Base-by-base conservation (phyloP, 2,888 invertebrate genomes). In the Drosophila putrida region DNA sequence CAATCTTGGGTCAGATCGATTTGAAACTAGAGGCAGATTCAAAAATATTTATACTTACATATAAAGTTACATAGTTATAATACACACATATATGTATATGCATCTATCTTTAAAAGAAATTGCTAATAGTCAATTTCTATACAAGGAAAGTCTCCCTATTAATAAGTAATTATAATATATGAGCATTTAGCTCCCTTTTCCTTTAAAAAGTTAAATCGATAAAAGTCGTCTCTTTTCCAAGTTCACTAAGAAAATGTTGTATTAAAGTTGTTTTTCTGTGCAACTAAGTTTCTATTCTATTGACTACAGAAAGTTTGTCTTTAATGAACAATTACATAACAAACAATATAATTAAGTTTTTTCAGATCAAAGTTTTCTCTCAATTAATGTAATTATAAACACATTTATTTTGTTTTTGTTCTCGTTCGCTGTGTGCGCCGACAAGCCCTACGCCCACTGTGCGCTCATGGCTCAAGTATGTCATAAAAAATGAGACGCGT, bases 361-460 rank as follows among this genome's bases (percentile, higher is more conserved):
- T 36, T 10, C 27, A 20, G 10, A 8, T 41, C 31, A 20, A 41
- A 20, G 9, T 13, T 20, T n/a, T 5, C 13, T 20, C 33, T 33
- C n/a, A 54, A 54, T 43, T 54, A 25, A 54, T 25, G 41, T 43
- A 54, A 54, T 54, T 54, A 54, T 8, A 33, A 33, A 41, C 15
- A 33, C 54, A 59, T 33, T 59, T 59, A n/a, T 41, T 33, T 58
- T 13, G 6, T 25, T 28, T n/a, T 53, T 66, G 28, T 41, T 15
- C 36, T 33, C 1, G 15, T 4, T 6, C 4, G 38, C 10, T n/a
- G 31, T 9, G 20, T 11, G 13, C 36, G 28, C 8, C 28, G 39
- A 31, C 31, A 71, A 39, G 39, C 38, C 51, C 11, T 43, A 43
- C 44, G 44, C 61, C 72, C 72, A 60, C 50, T 20, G 44, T 46